These are phyloP conservation scores for Triplophysa yarkandensis DNA, from an alignment of 2,797 vertebrate genomes.

Conservation along the genomic window DNA sequence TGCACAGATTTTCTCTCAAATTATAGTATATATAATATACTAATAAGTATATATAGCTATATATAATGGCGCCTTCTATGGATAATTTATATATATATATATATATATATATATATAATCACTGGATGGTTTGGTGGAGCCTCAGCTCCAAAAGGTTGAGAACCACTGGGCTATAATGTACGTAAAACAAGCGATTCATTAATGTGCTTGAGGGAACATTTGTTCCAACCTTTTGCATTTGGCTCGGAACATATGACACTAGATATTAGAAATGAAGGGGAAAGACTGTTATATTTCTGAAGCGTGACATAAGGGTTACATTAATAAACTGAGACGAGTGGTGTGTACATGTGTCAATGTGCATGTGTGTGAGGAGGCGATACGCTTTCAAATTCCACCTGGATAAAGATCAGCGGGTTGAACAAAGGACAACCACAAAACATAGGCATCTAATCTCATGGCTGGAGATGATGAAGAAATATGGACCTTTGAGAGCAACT, in stretches of 20 bases:
- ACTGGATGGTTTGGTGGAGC: no score
- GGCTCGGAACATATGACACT: background rate
- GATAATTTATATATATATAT: no score
- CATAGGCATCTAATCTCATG: conserved; percentile 15
- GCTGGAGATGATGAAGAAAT: background rate
- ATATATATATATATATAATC: no score
- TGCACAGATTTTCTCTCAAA: no score
- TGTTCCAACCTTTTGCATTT: background rate
- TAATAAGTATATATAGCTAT: no score
- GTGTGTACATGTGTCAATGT: background rate
- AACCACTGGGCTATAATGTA: background rate
- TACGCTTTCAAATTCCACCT: conserved; percentile 11
- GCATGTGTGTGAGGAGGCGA: conserved; percentile 14
- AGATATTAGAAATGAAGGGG: background rate
- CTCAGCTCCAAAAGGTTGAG: no score
- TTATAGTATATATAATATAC: no score
- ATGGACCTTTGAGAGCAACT: background rate
- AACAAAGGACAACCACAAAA: conserved; percentile 11
- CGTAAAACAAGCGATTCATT: background rate
- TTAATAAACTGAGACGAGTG: background rate
- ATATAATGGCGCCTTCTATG: no score
- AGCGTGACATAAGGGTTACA: background rate
- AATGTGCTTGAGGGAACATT: conserved; percentile 3
- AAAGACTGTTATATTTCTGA: background rate
- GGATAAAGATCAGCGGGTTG: background rate